Percentiles rank a stretch among this genome's conserved stretches.
Conservation (phyloP, 2,888 invertebrate genomes). For the Maniola hyperantus region DNA sequence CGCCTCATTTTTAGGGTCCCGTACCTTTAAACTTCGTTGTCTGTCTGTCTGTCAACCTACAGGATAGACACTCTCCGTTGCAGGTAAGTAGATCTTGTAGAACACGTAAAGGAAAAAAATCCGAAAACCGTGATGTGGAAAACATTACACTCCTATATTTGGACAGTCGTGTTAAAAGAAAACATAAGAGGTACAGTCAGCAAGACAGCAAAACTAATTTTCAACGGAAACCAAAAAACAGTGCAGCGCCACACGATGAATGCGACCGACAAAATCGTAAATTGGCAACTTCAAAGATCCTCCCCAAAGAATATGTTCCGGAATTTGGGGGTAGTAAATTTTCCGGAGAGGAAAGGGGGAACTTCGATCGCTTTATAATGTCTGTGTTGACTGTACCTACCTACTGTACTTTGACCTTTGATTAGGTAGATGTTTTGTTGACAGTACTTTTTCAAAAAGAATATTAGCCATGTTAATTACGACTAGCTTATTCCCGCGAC, state of each 20-base stretch:
- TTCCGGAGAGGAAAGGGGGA: constrained; percentile 21
- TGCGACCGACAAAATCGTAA: constrained; percentile 31
- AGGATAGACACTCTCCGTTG: too few relatives aligned
- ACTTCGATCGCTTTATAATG: constrained; percentile 2
- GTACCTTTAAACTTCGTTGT: too few relatives aligned
- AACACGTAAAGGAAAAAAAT: too few relatives aligned
- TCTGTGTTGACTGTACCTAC: constrained; percentile 7
- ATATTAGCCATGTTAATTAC: too few relatives aligned
- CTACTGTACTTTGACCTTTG: constrained; percentile 4
- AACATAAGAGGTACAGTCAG: constrained; percentile 7
- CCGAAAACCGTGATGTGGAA: too few relatives aligned
- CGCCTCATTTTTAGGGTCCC: too few relatives aligned
- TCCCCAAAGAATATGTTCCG: constrained; percentile 23
- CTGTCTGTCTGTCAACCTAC: too few relatives aligned
- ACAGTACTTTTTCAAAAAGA: background rate
- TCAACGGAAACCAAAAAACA: constrained; percentile 20
- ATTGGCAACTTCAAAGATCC: constrained; percentile 29
- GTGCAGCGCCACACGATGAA: constrained; percentile 1
- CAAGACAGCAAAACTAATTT: constrained; percentile 15
- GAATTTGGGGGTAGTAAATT: constrained; percentile 24
- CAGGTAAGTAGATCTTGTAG: too few relatives aligned
- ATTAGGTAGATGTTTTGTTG: background rate
- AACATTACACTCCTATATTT: too few relatives aligned
- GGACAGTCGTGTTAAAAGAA: too few relatives aligned
- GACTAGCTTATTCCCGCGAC: too few relatives aligned